Evolutionary conservation across 2,113 vertebrate genomes (phyloP).

Genomic region (Athene noctua): DNA sequence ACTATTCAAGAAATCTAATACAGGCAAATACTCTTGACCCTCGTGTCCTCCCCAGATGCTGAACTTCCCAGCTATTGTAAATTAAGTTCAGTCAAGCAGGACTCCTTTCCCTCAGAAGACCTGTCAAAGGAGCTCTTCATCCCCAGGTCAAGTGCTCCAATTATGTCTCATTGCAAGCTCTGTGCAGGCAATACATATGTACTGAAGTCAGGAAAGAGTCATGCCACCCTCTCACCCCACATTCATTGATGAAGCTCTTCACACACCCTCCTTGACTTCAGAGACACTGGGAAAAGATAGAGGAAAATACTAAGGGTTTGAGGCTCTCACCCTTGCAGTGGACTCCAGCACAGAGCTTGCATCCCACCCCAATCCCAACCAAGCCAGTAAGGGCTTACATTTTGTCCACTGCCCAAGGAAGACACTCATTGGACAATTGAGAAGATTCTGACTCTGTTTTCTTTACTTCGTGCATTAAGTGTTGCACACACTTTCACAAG

Average conservation of each 20-base stretch:
- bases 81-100: background rate
- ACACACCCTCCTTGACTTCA: background rate
- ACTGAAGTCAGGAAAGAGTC: background rate
- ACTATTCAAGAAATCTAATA: background rate
- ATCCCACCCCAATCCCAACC: background rate
- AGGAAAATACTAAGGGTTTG: background rate
- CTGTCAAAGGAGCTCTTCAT: background rate
- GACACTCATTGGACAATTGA: background rate
- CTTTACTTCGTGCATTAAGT: background rate
- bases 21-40: background rate
- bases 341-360: background rate
- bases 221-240: background rate
- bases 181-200: fast-evolving
- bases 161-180: background rate
- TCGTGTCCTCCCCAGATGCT: background rate
- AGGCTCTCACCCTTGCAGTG: background rate
- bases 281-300: background rate
- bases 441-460: background rate
- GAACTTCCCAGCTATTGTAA: background rate
- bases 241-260: background rate
- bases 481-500: background rate
- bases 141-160: background rate
- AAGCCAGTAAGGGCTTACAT: background rate
- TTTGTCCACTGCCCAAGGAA: background rate
- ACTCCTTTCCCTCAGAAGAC: background rate